These are phyloP conservation scores for Drosophila kurseongensis DNA, from an alignment of 1,140 invertebrate genomes.

Conservation along the genomic window DNA sequence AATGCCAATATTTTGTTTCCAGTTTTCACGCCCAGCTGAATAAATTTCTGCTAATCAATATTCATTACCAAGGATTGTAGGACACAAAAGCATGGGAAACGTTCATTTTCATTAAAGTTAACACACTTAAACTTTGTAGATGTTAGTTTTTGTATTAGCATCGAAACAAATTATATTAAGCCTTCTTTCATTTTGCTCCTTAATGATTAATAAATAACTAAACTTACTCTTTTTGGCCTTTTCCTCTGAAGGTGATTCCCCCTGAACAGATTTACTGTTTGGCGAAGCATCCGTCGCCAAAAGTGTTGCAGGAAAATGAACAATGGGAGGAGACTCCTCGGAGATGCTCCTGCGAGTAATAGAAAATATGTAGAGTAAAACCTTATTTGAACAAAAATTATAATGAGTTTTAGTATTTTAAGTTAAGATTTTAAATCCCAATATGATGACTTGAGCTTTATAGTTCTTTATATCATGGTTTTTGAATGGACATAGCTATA, in stretches of 20 bases:
- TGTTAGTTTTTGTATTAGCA: too few relatives aligned
- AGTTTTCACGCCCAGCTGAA: constrained; percentile 15
- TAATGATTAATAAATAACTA: neutral
- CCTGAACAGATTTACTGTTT: constrained; percentile 5
- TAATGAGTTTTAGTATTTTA: too few relatives aligned
- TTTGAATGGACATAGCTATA: too few relatives aligned
- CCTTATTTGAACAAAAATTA: too few relatives aligned
- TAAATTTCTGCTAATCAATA: constrained; percentile 66
- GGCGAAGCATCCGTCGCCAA: constrained; percentile 36
- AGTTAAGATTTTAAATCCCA: too few relatives aligned
- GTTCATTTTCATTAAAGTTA: neutral
- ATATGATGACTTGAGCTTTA: too few relatives aligned
- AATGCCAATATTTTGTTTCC: constrained; percentile 59
- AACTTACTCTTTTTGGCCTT: constrained; percentile 36
- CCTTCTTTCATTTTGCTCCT: too few relatives aligned
- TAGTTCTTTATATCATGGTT: too few relatives aligned
- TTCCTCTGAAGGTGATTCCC: constrained; percentile 7
- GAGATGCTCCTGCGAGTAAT: constrained; percentile 66
- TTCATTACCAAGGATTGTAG: constrained; percentile 53
- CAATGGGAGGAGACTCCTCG: constrained; percentile 64
- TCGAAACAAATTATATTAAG: too few relatives aligned
- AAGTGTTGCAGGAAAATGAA: constrained; percentile 58
- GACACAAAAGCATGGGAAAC: neutral
- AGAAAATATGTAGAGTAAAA: too few relatives aligned
- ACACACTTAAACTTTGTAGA: neutral